Base-by-base conservation (phyloP, 2,797 vertebrate genomes). In the Philypnodon macrostomus region DNA sequence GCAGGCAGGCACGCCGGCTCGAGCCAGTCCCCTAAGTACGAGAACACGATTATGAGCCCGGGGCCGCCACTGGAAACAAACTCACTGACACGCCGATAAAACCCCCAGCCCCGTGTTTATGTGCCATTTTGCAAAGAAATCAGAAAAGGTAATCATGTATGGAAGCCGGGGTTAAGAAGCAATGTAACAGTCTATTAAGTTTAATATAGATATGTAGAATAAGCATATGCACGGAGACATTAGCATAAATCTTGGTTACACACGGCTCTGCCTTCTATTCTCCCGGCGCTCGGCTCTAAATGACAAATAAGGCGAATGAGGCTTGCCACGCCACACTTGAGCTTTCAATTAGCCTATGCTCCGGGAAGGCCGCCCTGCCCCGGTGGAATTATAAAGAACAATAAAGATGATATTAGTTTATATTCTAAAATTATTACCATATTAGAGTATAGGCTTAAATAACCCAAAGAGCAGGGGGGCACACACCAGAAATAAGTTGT, bases 101-200 rank as follows among this genome's bases (percentile, higher is more conserved):
- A 93, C 93, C 85, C 91, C 89, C 92, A n/a, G 90, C 91, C 89
- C 92, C 89, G 88, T 96, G 94, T 95, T 98, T 96, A 95, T 96
- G 92, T 92, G 80, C 80, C 92, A 86, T 88, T 89, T 95, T 95
- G 95, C 90, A 90, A 93, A 94, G 94, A 94, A 98, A 98, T 98
- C 94, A 94, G 92, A 90, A 88, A 94, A 96, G 93, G 94, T 98
- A 98, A 98, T 98, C 95, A 96, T 95, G 95, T 96, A 95, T 97
- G 91, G 93, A 97, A 92, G 88, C 89, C 73, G 91, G 91, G 96
- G 96, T 98, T 98, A 98, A 98, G 93, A 98, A 97, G 94, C 93
- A 97, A 98, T 98, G 96, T 98, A 97, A 98, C 96, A 98, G 94
- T 93, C 95, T 96, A 98, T 99, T 99, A 98, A 96, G 93, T 96